Conservation (phyloP, 2,113 vertebrate genomes). For the Bufo bufo region DNA sequence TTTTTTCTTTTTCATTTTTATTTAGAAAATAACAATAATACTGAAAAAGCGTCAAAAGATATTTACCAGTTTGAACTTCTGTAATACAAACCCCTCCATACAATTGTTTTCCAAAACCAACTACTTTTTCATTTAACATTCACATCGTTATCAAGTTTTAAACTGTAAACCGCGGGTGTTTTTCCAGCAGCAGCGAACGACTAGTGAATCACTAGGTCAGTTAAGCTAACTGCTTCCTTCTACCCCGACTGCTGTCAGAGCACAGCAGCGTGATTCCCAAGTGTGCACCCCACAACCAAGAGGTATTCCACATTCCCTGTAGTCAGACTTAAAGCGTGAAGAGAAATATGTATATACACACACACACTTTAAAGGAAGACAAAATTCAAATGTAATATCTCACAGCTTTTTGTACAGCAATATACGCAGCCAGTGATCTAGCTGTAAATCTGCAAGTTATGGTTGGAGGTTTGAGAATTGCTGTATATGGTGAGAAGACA, state of each 20-base stretch:
- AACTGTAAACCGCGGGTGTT: constrained; percentile 74
- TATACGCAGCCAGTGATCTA: constrained; percentile 60
- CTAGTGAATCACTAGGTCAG: constrained; percentile 67
- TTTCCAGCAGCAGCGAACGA: constrained; percentile 78
- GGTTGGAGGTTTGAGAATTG: not conserved
- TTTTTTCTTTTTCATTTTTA: not conserved
- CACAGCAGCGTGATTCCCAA: constrained; percentile 47
- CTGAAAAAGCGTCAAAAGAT: constrained; percentile 74
- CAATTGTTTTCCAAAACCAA: constrained; percentile 69
- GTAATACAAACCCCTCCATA: constrained; percentile 73
- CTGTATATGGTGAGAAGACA: constrained; percentile 18
- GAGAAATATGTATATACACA: constrained; percentile 40
- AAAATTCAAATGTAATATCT: constrained; percentile 63
- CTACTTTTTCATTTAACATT: constrained; percentile 66
- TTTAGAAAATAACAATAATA: constrained; percentile 71
- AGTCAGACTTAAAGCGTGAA: constrained; percentile 45
- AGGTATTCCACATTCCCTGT: constrained; percentile 55
- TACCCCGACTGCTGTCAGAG: constrained; percentile 59
- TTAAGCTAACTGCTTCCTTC: constrained; percentile 63
- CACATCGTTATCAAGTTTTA: constrained; percentile 70
- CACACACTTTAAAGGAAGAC: constrained; percentile 64
- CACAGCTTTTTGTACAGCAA: constrained; percentile 64
- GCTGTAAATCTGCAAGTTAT: constrained; percentile 65
- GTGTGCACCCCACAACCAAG: constrained; percentile 62
- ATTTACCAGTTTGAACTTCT: constrained; percentile 63